Base-by-base conservation (phyloP, 2,797 vertebrate species). In the Bovichtus diacanthus region DNA sequence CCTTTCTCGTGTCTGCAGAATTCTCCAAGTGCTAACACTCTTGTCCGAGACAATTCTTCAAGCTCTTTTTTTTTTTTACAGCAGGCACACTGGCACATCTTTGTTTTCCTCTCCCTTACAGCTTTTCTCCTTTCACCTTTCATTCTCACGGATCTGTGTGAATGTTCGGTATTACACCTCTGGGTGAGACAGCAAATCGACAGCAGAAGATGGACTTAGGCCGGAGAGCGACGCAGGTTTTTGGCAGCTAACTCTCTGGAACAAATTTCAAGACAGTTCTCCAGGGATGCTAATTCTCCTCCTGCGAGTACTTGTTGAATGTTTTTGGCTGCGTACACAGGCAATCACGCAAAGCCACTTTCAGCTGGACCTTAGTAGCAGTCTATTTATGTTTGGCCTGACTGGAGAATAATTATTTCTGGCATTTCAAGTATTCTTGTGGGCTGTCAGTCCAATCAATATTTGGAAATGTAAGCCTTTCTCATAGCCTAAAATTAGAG, bases 321-420 rank as follows among this genome's bases (percentile, higher is more conserved):
- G 68, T 58, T 79, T n/a, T 83, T 81, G 77, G 78, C 70, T 59
- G 60, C 6, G 27, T 41, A 60, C 47, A 54, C 25, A 44, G 25
- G 76, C 73, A 84, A 80, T 86, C 85, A 74, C 54, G 41, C 62
- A 81, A 80, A 85, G 81, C 76, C 82, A 68, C 76, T 77, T 51
- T 63, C 53, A 31, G 73, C 84, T 36, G 67, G 25, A 78, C 46
- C 70, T 81, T 59, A 62, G 65, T 29, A 1, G 11, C 53, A 65
- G 69, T 74, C 85, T 86, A 80, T 88, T 89, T 84, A 67, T 74
- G 81, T 53, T 23, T 47, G 41, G 54, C 67, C 44, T 80, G 80
- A 81, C 71, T 81, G 46, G 44, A 80, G 78, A 68, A 78, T 72
- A 74, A 81, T 80, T 85, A 56, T 70, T 49, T 81, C 84, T 70